Base-by-base conservation (phyloP, 1,140 invertebrate species). In the Drosophila lowei region DNA sequence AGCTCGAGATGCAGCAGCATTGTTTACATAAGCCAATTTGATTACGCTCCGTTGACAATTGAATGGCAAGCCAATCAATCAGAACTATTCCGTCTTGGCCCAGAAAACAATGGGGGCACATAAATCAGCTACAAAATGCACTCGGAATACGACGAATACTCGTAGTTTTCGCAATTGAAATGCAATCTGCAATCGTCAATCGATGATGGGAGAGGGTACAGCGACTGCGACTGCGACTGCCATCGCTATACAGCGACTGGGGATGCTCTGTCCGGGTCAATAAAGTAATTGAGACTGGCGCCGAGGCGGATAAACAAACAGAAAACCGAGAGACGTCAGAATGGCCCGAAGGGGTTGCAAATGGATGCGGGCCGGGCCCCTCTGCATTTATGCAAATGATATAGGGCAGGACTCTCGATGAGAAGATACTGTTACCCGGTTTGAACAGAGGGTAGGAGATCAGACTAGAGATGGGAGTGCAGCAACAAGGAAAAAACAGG, bases 211-310 rank as follows among this genome's bases (percentile, higher is more conserved):
- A 25, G 23, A 5, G 23, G 23, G 23, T 4, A 25, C 23, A 5
- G 23, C 23, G 23, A 23, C 23, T 5, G 23, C 23, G 3, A 64
- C 64, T 74, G 73, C 41, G 55, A 52, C 56, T 62, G 38, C 34
- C 1, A 38, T 38, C 34, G 11, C 13, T 13, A 38, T 38, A 13
- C 4, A 38, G 34, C 44, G 41, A 18, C 16, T 18, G 38, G 44
- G 46, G 28, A 54, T 57, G 28, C 68, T 55, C 58, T 43, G 60
- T 56, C 58, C 54, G 67, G 66, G 73, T 81, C 81, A 85, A 85
- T 86, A 88, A 83, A 86, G 83, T 86, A 88, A 86, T 86, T 86
- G 81, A 86, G 83, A 81, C 81, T 88, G 81, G 81, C 81, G 81
- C 79, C 81, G 66, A 68, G 59, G 66, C 67, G 74, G 70, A 76